Conservation (phyloP, 1,140 invertebrate species). For the Caenorhabditis latens region DNA sequence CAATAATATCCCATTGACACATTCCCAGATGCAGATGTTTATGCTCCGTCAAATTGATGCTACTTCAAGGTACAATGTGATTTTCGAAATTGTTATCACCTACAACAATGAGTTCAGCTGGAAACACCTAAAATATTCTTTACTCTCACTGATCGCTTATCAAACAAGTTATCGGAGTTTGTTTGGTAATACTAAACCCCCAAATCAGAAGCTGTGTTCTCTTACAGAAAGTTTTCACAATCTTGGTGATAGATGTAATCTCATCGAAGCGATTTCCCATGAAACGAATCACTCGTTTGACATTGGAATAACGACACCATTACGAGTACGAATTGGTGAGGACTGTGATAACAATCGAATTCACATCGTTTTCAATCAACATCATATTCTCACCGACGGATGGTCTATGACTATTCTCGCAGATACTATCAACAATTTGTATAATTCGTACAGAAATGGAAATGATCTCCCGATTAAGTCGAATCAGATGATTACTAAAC, state of each 20-base stretch:
- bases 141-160: constrained; percentile 64
- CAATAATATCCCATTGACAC: background rate
- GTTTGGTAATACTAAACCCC: constrained; percentile 55
- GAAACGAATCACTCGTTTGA: constrained; percentile 17
- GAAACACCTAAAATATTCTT: constrained; percentile 39
- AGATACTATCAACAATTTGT: constrained; percentile 66
- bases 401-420: constrained; percentile 76
- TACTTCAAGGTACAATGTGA: constrained; percentile 70
- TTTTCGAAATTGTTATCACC: constrained; percentile 66
- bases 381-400: constrained; percentile 75
- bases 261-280: background rate
- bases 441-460: constrained; percentile 24
- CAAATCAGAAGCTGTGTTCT: constrained; percentile 67
- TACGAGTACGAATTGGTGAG: constrained; percentile 26
- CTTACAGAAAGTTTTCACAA: constrained; percentile 66
- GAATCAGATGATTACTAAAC: background rate
- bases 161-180: constrained; percentile 68
- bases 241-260: background rate
- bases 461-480: background rate
- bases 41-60: constrained; percentile 66
- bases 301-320: constrained; percentile 31
- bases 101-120: constrained; percentile 28
- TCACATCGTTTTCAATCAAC: constrained; percentile 70
- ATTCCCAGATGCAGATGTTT: constrained; percentile 73
- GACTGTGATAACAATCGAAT: constrained; percentile 28